phyloP scores from a whole-genome alignment of 2,797 vertebrate species.

The Babyrousa celebensis region DNA sequence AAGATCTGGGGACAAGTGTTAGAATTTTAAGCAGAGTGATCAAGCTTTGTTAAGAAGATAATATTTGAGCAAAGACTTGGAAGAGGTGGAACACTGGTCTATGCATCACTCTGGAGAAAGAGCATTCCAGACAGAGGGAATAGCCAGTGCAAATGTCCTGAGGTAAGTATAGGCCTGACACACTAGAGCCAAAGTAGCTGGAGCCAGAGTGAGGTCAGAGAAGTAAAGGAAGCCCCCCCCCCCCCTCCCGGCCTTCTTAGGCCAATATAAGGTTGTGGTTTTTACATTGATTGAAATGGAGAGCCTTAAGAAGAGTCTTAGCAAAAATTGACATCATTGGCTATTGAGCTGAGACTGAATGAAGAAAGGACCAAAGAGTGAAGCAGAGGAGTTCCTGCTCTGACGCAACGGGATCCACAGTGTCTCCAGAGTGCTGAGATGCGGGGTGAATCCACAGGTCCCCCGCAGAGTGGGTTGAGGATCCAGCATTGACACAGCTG shows the following conservation, averaged over 20 bases:
- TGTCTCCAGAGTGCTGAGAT: no score
- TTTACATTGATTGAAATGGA: neutral
- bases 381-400: neutral
- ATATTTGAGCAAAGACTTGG: slow-evolving; percentile 3
- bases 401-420: no score
- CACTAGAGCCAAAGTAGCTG: neutral
- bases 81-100: neutral
- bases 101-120: neutral
- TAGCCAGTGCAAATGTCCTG: neutral
- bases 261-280: neutral
- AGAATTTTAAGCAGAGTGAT: neutral
- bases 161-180: neutral
- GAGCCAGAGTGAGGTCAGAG: neutral
- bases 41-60: slow-evolving; percentile 14
- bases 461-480: no score
- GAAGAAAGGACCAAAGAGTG: neutral
- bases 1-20: neutral
- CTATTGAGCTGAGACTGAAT: neutral
- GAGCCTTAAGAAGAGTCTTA: neutral
- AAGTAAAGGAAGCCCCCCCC: neutral
- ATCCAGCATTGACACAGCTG: no score
- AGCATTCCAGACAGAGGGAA: neutral
- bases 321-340: neutral
- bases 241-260: neutral
- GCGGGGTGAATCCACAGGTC: no score